Conservation (phyloP, 2,888 invertebrate species). For the Thereva nobilitata region DNA sequence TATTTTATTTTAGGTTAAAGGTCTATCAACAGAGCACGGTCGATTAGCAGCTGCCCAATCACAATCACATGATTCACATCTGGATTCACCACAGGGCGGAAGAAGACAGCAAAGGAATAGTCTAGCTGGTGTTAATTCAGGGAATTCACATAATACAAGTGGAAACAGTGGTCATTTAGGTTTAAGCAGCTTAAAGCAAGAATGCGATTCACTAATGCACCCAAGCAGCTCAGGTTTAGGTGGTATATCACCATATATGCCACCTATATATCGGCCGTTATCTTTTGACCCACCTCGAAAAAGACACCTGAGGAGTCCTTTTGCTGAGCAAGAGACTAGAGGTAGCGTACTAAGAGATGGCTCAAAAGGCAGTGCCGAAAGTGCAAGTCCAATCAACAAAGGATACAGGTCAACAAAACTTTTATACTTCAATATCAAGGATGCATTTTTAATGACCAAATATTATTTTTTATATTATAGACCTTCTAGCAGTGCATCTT, state of each 20-base stretch:
- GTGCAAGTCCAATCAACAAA: slow-evolving; percentile 60
- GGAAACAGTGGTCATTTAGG: slow-evolving; percentile 52
- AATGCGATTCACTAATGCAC: slow-evolving; percentile 59
- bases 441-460: too few species aligned
- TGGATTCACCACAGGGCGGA: slow-evolving; percentile 58
- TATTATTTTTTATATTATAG: slow-evolving; percentile 42
- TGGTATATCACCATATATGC: slow-evolving; percentile 56
- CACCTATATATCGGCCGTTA: slow-evolving; percentile 58
- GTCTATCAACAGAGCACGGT: slow-evolving; percentile 74
- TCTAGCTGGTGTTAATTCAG: slow-evolving; percentile 45
- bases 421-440: too few species aligned
- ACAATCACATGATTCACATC: slow-evolving; percentile 54
- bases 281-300: slow-evolving; percentile 61
- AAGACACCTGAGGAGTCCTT: slow-evolving; percentile 63
- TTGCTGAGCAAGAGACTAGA: slow-evolving; percentile 59
- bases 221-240: slow-evolving; percentile 53
- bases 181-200: slow-evolving; percentile 55
- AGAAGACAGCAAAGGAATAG: slow-evolving; percentile 57
- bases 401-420: slow-evolving; percentile 47
- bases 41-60: slow-evolving; percentile 58
- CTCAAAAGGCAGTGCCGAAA: slow-evolving; percentile 58
- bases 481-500: slow-evolving; percentile 58
- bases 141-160: slow-evolving; percentile 48
- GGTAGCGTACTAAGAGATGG: slow-evolving; percentile 70
- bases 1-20: slow-evolving; percentile 67